phyloP scores from a whole-genome alignment of 1,140 invertebrate genomes.

The Ridgeia piscesae region DNA sequence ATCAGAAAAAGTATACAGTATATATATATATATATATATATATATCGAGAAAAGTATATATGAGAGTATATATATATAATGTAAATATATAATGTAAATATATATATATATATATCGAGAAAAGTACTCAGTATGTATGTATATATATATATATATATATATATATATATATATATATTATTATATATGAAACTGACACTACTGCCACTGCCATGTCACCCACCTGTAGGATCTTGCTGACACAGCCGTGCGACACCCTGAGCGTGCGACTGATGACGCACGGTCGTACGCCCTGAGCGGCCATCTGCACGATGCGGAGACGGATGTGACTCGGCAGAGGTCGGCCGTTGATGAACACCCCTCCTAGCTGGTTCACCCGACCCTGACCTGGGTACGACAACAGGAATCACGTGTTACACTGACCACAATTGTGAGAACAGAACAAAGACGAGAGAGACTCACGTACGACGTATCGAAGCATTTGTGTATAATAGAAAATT shows the following conservation, averaged over 20 bases:
- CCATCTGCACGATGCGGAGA: slow-evolving; percentile 85
- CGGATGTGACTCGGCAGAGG: slow-evolving; percentile 80
- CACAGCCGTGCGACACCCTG: neutral
- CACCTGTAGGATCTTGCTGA: neutral
- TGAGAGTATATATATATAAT: neutral
- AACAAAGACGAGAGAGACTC: neutral
- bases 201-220: neutral
- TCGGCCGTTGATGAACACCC: slow-evolving; percentile 89
- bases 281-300: slow-evolving; percentile 67
- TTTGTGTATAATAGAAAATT: neutral
- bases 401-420: neutral
- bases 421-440: neutral
- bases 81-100: too few relatives aligned
- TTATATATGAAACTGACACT: neutral
- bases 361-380: slow-evolving; percentile 87
- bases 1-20: too few relatives aligned
- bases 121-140: neutral
- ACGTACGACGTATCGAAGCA: neutral
- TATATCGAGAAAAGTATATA: too few relatives aligned
- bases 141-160: neutral
- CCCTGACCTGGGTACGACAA: slow-evolving; percentile 57
- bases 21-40: neutral
- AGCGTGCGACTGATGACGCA: slow-evolving; percentile 22
- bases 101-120: too few relatives aligned
- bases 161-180: neutral